Percentiles rank a stretch among this genome's conserved stretches.
These are phyloP conservation scores for Trididemnum miniatum DNA, from an alignment of 23 tunicate species.

Conservation along the genomic window DNA sequence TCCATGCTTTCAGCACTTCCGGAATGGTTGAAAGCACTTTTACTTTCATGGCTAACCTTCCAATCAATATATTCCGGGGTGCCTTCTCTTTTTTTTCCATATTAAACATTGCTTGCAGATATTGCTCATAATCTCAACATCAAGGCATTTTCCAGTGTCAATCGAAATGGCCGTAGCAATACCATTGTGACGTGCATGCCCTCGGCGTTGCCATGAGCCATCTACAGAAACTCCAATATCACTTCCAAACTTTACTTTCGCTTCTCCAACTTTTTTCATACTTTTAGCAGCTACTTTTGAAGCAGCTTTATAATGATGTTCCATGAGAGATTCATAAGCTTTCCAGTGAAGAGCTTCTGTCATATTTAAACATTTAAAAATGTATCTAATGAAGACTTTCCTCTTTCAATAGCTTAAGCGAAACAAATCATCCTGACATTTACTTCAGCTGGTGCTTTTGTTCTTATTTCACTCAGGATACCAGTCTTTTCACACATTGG, in stretches of 20 bases:
- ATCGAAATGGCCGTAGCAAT: background rate
- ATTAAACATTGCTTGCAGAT: background rate
- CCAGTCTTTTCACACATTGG: background rate
- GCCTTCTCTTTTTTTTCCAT: constrained; percentile 11
- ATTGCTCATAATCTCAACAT: background rate
- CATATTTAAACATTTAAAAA: constrained; percentile 1
- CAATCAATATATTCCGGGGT: constrained; percentile 5
- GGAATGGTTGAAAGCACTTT: background rate
- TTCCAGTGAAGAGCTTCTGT: background rate
- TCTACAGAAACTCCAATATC: constrained; percentile 6
- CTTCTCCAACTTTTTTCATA: constrained; percentile 1
- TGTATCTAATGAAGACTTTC: background rate
- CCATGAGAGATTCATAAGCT: background rate
- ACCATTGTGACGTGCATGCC: constrained; percentile 11
- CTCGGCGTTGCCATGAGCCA: constrained; percentile 20
- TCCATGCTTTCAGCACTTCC: constrained; percentile 13
- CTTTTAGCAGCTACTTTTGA: constrained; percentile 6
- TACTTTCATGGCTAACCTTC: background rate
- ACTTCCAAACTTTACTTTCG: background rate
- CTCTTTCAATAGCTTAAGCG: background rate
- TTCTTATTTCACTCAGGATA: background rate
- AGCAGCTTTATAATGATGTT: background rate
- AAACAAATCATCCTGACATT: background rate
- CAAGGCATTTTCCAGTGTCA: constrained; percentile 14
- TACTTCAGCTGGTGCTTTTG: constrained; percentile 6